Evolutionary conservation across 1,140 invertebrate species (phyloP).

Genomic region (Saccostrea cuccullata): DNA sequence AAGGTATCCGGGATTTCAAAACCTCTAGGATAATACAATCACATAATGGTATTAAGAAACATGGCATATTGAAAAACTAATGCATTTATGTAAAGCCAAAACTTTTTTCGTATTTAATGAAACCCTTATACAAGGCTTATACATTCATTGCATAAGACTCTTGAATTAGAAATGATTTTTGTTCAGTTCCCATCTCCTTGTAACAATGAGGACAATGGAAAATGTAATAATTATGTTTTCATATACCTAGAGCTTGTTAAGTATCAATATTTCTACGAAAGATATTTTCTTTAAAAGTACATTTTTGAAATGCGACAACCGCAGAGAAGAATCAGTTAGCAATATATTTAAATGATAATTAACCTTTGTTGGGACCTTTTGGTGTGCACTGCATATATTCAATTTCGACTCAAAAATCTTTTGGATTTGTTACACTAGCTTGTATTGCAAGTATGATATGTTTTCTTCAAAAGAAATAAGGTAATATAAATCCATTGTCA

Average conservation of each 20-base stretch:
- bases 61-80: background rate
- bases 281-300: background rate
- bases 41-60: background rate
- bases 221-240: background rate
- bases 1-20: background rate
- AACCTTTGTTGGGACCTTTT: background rate
- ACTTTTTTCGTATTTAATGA: background rate
- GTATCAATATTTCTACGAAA: background rate
- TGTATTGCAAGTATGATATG: background rate
- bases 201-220: background rate
- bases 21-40: background rate
- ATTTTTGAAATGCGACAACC: background rate
- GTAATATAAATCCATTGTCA: background rate
- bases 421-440: background rate
- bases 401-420: background rate
- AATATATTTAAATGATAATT: conserved; percentile 23
- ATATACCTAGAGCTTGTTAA: background rate
- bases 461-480: background rate
- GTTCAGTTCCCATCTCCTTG: background rate
- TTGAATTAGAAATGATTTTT: background rate
- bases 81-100: background rate
- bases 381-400: background rate
- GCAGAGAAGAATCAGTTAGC: background rate
- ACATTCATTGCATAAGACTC: background rate
- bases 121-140: background rate